Evolutionary conservation across 1,140 invertebrate species (phyloP).

Genomic region (Drosophila nikananu): DNA sequence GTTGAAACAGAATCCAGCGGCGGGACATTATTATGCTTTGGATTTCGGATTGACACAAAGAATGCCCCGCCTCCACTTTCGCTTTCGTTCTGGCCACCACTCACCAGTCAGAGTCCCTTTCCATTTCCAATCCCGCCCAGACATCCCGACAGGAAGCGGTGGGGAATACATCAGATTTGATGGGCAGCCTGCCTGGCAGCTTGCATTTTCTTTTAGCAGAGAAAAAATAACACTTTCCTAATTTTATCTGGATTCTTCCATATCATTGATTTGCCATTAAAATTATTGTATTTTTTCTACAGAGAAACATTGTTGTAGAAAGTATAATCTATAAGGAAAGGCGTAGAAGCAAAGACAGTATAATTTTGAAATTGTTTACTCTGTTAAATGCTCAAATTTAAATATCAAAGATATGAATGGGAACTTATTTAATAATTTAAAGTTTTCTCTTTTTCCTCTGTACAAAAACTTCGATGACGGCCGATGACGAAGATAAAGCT

Average conservation of each 20-base stretch:
- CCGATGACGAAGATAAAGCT: conserved; percentile 42
- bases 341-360: too few species aligned
- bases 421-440: neutral
- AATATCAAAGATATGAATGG: neutral
- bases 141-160: conserved; percentile 55
- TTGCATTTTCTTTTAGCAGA: conserved; percentile 21
- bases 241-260: neutral
- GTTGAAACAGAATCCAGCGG: conserved; percentile 66
- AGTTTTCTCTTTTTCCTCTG: neutral
- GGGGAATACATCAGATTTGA: conserved; percentile 63
- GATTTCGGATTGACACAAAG: conserved; percentile 57
- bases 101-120: neutral
- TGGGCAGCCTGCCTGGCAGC: conserved; percentile 2
- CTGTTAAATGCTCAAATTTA: neutral
- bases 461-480: neutral
- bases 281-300: neutral
- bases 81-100: conserved; percentile 1
- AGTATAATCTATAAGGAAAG: neutral
- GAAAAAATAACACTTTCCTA: neutral
- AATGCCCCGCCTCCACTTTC: conserved; percentile 23
- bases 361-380: neutral
- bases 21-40: conserved; percentile 54
- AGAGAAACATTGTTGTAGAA: neutral
- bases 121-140: conserved; percentile 31
- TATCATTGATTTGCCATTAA: conserved; percentile 5